These are phyloP conservation scores for Anguilla anguilla DNA, from an alignment of 2,797 vertebrate genomes.

Conservation along the genomic window DNA sequence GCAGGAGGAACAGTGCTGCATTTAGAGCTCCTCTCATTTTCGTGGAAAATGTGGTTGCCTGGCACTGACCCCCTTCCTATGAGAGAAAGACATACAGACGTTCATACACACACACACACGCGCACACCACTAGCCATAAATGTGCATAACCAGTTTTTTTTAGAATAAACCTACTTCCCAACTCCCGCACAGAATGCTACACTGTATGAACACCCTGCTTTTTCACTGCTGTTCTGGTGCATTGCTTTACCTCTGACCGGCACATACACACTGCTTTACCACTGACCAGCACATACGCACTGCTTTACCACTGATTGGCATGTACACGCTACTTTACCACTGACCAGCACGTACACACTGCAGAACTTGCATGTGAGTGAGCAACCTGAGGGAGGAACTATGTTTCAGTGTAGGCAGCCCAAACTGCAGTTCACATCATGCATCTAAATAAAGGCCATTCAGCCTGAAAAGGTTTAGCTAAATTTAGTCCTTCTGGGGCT, in stretches of 20 bases:
- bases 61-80: conserved; percentile 17
- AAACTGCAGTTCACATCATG: not conserved
- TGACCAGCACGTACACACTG: not conserved
- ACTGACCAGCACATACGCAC: not conserved
- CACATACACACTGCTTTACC: not conserved
- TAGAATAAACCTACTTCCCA: not conserved
- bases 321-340: not conserved
- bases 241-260: not conserved
- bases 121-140: not conserved
- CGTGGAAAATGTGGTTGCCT: not conserved
- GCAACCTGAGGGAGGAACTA: not conserved
- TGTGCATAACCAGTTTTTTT: not conserved
- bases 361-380: conserved; percentile 7
- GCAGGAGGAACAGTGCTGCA: conserved; percentile 13
- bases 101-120: not conserved
- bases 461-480: not conserved
- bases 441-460: not conserved
- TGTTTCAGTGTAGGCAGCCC: not conserved
- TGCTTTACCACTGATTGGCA: not conserved
- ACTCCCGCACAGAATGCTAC: not conserved
- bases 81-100: not conserved
- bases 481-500: not conserved
- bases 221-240: not conserved
- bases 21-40: not conserved
- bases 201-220: not conserved